Conservation (phyloP, 2,797 vertebrate genomes). For the Pseudocheirus occidentalis region DNA sequence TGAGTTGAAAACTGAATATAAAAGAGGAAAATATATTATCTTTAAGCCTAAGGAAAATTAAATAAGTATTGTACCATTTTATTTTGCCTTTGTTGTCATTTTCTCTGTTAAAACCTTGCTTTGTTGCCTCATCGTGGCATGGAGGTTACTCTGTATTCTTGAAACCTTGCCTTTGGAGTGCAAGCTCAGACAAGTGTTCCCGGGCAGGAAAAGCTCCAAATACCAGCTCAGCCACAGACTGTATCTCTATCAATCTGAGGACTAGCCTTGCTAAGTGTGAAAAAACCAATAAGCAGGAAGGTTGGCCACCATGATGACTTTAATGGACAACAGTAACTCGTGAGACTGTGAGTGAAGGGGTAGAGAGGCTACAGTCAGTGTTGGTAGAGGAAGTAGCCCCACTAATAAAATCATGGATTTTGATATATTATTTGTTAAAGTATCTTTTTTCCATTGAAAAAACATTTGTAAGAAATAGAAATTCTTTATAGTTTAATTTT, state of each 20-base stretch:
- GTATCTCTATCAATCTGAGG: background rate
- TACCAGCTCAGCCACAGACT: background rate
- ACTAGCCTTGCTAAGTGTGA: background rate
- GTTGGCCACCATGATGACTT: background rate
- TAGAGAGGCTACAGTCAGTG: background rate
- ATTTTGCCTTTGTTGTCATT: conserved; percentile 45
- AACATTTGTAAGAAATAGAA: background rate
- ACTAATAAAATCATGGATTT: background rate
- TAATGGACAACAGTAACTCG: background rate
- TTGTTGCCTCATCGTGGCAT: background rate
- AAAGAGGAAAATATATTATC: background rate
- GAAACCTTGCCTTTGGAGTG: background rate
- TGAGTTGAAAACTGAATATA: background rate
- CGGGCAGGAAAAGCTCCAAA: background rate
- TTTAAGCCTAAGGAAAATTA: background rate
- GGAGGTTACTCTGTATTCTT: background rate
- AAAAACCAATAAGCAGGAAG: background rate
- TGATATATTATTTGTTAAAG: background rate
- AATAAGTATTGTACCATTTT: conserved; percentile 27
- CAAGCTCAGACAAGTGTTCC: background rate
- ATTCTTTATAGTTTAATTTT: background rate
- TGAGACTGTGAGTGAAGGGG: background rate
- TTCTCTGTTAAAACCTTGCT: background rate
- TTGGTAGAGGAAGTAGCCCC: background rate
- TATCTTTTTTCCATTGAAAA: background rate